Evolutionary conservation across 2,888 invertebrate genomes (phyloP).

Genomic region (Pecten maximus): DNA sequence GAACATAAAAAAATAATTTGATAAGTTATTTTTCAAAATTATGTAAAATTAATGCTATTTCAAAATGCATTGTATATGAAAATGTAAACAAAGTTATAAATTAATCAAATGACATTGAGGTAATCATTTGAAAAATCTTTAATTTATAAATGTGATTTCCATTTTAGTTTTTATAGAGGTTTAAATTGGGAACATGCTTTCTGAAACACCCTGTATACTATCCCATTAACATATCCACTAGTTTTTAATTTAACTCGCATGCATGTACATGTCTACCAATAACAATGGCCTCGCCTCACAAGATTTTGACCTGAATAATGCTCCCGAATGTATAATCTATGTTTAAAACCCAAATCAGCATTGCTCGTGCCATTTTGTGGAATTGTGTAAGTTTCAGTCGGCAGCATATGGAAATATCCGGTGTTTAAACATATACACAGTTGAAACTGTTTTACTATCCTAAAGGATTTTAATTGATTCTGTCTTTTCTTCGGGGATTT

Average conservation of each 20-base stretch:
- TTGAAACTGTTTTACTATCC: not conserved
- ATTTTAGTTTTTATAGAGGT: too few species aligned
- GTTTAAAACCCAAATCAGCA: not conserved
- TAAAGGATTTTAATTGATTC: not conserved
- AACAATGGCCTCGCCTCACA: not conserved
- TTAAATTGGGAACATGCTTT: too few species aligned
- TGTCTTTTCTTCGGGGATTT: not conserved
- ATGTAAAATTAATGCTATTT: too few species aligned
- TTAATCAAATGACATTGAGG: too few species aligned
- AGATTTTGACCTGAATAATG: not conserved
- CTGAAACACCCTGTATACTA: too few species aligned
- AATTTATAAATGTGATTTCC: too few species aligned
- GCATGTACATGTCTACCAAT: not conserved
- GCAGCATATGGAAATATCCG: not conserved
- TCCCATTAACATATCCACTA: not conserved
- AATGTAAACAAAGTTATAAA: too few species aligned
- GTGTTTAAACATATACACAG: not conserved
- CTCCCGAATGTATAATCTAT: not conserved
- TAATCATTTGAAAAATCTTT: too few species aligned
- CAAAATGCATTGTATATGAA: too few species aligned
- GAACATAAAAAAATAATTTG: too few species aligned
- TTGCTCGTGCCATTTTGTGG: not conserved
- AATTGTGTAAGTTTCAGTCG: not conserved
- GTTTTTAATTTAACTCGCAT: not conserved
- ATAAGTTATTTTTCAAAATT: too few species aligned